Percentiles rank a stretch among this genome's conserved stretches.
Conservation (phyloP, 2,113 vertebrate genomes). For the Chlorodrepanis virens region DNA sequence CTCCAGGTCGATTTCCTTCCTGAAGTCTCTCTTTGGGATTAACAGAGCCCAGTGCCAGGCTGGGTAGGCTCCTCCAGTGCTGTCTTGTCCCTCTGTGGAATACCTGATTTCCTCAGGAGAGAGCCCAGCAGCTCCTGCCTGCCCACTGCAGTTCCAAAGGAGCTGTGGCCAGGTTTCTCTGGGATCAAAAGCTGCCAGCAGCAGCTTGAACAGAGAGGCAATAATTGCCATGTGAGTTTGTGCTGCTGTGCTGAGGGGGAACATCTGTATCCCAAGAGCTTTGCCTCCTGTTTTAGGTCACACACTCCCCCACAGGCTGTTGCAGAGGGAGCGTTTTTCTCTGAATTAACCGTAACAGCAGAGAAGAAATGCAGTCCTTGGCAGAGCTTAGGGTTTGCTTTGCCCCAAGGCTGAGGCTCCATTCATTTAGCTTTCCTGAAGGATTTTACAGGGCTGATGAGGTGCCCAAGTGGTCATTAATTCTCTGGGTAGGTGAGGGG, state of each 20-base stretch:
- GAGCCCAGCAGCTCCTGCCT: background rate
- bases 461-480: background rate
- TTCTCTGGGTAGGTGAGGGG: background rate
- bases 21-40: background rate
- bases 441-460: background rate
- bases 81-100: background rate
- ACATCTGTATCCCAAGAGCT: background rate
- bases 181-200: background rate
- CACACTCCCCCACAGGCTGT: background rate
- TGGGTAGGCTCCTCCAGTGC: background rate
- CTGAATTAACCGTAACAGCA: background rate
- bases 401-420: background rate
- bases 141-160: background rate
- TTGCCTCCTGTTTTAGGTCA: background rate
- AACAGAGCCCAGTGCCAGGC: background rate
- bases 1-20: background rate
- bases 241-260: background rate
- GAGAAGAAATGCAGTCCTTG: background rate
- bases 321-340: background rate
- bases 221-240: constrained; percentile 19
- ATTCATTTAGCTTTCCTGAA: background rate
- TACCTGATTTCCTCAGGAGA: background rate
- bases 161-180: background rate
- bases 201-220: background rate
- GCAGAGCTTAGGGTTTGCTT: background rate